Evolutionary conservation across 2,797 vertebrate species (phyloP), one percentile per base, ranked within the genome.

Genomic region (Adelosebastes latens): DNA sequence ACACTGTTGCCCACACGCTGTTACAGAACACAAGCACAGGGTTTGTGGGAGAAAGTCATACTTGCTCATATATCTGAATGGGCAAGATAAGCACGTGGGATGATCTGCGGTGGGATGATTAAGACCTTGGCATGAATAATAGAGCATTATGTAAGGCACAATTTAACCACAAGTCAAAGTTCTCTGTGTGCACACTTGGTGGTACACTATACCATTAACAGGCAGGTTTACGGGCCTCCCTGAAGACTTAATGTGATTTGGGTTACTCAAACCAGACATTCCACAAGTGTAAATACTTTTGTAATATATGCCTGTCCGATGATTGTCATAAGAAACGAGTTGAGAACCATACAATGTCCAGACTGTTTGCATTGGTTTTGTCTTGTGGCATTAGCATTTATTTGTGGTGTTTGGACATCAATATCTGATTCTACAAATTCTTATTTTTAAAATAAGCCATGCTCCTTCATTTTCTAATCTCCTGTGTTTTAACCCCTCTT

Each of bases 1-100:
- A n/a, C 64, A 22, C 11, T 20, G 56, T 49, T 61, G 29, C 80
- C 74, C 55, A 72, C 77, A 53, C 20, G 53, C 27, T 25, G 79
- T 25, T 52, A 59, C 58, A 71, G 52, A 83, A 64, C 25, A 67
- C 0, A 4, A 75, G 42, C 16, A 34, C 22, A 25, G 4, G 32
- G 52, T 59, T 75, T 82, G 62, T 66, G 42, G 71, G 46, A 59
- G 66, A 66, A 67, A 49, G n/a, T 58, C 29, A 53, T 32, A 16
- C 6, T 61, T 68, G 55, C 25, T 76, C 62, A 78, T 75, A 20
- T 25, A 32, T 53, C 60, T 83, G 72, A 79, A 74, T 83, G 65
- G 65, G 4, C 11, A n/a, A 9, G 16, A 77, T 24, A 1, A 32
- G 20, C 14, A 22, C 5, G 52, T 77, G 67, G 63, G 65, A 12